A percentile compares a stretch with the other conserved stretches of the same genome.
Conservation (phyloP, 2,797 vertebrate genomes). For the Characodon lateralis region DNA sequence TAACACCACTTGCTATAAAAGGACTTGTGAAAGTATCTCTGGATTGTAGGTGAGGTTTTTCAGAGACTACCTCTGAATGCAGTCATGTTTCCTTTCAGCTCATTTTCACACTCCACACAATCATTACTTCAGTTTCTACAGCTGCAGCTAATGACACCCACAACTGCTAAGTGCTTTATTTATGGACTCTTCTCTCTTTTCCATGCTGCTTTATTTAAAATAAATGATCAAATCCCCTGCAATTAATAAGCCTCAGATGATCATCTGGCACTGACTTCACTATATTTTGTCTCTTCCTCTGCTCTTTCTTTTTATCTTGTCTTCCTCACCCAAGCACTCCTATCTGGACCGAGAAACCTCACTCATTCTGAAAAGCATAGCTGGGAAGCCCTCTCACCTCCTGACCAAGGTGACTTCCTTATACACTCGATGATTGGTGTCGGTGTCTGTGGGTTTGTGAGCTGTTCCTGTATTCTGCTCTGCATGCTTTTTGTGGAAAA, state of each 20-base stretch:
- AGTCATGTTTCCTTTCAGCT: conserved; percentile 15
- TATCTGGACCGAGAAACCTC: conserved; percentile 99
- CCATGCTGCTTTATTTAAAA: conserved; percentile 60
- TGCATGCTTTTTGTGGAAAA: conserved; percentile 38
- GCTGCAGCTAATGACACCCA: conserved; percentile 60
- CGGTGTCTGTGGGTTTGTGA: conserved; percentile 33
- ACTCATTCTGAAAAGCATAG: conserved; percentile 99
- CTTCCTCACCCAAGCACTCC: conserved; percentile 91
- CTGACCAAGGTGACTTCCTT: conserved; percentile 97
- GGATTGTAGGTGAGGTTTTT: background rate
- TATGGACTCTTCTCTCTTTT: conserved; percentile 64
- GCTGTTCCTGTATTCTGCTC: conserved; percentile 46
- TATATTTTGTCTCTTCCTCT: conserved; percentile 58
- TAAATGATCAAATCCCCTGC: conserved; percentile 54
- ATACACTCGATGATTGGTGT: conserved; percentile 60
- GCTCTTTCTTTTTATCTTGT: conserved; percentile 20
- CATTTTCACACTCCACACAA: conserved; percentile 23
- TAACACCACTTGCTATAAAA: background rate
- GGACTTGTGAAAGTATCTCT: conserved; percentile 10
- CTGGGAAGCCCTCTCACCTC: conserved; percentile 99
- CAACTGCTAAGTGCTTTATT: conserved; percentile 48
- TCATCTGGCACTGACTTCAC: conserved; percentile 81
- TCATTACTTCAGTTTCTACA: conserved; percentile 61
- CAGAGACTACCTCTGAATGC: background rate
- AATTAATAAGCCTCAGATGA: conserved; percentile 65